Evolutionary conservation across 2,888 invertebrate genomes (phyloP).

Genomic region (Sturmia bella): DNA sequence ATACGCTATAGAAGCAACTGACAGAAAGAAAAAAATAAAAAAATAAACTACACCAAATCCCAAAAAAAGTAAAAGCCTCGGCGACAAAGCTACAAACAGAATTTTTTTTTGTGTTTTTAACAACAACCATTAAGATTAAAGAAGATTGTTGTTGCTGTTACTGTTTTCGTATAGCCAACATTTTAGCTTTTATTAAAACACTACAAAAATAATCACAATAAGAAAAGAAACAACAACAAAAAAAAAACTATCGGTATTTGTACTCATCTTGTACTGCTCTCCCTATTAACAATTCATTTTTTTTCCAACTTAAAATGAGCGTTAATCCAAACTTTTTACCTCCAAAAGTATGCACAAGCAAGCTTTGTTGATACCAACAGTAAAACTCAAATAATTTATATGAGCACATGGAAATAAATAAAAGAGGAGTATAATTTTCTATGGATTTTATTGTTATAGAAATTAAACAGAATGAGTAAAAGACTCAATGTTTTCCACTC

Average conservation of each 20-base stretch:
- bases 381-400: background rate
- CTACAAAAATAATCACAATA: constrained; percentile 19
- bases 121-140: constrained; percentile 61
- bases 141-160: constrained; percentile 29
- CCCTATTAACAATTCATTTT: constrained; percentile 3
- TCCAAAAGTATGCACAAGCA: constrained; percentile 3
- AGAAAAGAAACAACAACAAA: constrained; percentile 2
- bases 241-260: constrained; percentile 37
- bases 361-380: constrained; percentile 1
- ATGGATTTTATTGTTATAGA: constrained; percentile 1
- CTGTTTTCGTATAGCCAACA: constrained; percentile 37
- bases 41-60: constrained; percentile 22
- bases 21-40: background rate
- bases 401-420: background rate
- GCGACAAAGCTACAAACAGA: constrained; percentile 68
- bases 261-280: constrained; percentile 46
- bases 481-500: constrained; percentile 41
- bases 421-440: constrained; percentile 33
- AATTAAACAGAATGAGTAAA: constrained; percentile 3
- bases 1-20: background rate
- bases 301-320: constrained; percentile 19
- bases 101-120: constrained; percentile 36
- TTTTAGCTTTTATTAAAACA: constrained; percentile 41
- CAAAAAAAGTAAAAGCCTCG: constrained; percentile 58
- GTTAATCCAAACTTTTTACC: constrained; percentile 17